Evolutionary conservation across 2,797 vertebrate species (phyloP).

Genomic region (Salmo trutta): DNA sequence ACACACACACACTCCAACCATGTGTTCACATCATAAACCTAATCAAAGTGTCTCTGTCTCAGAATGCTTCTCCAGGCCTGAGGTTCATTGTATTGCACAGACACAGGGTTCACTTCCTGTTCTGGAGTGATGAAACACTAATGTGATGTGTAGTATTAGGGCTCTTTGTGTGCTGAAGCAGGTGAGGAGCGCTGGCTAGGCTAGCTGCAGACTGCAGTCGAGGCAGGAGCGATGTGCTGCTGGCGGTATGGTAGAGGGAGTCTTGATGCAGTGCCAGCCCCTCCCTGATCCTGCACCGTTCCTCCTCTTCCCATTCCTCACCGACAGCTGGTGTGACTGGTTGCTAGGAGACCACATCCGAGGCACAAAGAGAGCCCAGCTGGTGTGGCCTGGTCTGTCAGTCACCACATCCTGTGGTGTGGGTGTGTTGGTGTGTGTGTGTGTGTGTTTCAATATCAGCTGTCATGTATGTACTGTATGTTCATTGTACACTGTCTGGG

Average conservation of each 20-base stretch:
- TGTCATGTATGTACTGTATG: neutral
- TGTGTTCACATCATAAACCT: conserved; percentile 6
- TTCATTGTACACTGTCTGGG: conserved; percentile 1
- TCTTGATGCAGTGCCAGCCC: conserved; percentile 76
- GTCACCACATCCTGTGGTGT: conserved; percentile 83
- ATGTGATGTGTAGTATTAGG: conserved; percentile 28
- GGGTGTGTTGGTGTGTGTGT: conserved; percentile 18
- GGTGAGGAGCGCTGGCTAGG: conserved; percentile 50
- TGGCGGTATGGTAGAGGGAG: conserved; percentile 65
- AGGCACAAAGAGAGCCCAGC: conserved; percentile 92
- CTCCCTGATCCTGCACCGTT: conserved; percentile 72
- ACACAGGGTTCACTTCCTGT: neutral
- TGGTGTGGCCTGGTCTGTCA: conserved; percentile 84
- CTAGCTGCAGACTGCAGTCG: conserved; percentile 52
- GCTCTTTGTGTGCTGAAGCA: conserved; percentile 65
- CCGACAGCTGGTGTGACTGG: conserved; percentile 85
- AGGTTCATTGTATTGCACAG: conserved; percentile 24
- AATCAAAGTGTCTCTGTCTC: conserved; percentile 17
- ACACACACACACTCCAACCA: neutral
- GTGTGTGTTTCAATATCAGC: conserved; percentile 5
- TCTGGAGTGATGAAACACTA: conserved; percentile 12
- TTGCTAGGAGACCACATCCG: conserved; percentile 93
- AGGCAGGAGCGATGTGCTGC: conserved; percentile 61
- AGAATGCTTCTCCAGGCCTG: neutral
- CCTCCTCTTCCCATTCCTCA: conserved; percentile 66